Evolutionary conservation across 2,888 invertebrate species (phyloP).

Genomic region (Rhimphoctona megacephalus): DNA sequence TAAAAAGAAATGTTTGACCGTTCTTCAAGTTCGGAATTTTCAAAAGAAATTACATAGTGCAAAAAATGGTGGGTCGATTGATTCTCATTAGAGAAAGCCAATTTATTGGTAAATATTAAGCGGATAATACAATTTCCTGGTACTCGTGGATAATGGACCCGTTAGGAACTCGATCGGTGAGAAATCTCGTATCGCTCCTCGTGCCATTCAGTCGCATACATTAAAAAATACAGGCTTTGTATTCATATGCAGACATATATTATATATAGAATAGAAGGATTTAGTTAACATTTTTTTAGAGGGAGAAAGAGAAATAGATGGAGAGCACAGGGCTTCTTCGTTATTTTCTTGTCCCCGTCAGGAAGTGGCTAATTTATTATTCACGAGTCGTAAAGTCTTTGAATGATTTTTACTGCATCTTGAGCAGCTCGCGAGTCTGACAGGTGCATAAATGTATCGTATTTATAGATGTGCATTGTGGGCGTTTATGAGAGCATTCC

Average conservation of each 20-base stretch:
- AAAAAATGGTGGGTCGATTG: not conserved
- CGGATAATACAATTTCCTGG: slow-evolving; percentile 35
- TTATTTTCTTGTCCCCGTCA: slow-evolving; percentile 68
- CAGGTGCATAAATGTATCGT: slow-evolving; percentile 68
- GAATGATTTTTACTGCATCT: slow-evolving; percentile 71
- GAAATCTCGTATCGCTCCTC: slow-evolving; percentile 40
- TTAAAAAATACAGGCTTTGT: not conserved
- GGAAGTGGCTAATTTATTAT: slow-evolving; percentile 70
- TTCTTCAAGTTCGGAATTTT: not conserved
- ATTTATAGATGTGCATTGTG: slow-evolving; percentile 47
- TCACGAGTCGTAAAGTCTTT: slow-evolving; percentile 70
- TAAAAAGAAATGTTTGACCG: not conserved
- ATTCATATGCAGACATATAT: slow-evolving; percentile 7
- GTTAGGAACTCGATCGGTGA: slow-evolving; percentile 22
- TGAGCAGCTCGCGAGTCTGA: slow-evolving; percentile 51
- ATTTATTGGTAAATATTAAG: slow-evolving; percentile 37
- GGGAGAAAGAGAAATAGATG: slow-evolving; percentile 11
- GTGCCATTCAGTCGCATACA: not conserved
- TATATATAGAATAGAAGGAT: slow-evolving; percentile 17
- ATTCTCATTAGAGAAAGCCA: not conserved
- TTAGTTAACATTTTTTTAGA: slow-evolving; percentile 38
- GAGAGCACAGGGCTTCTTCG: slow-evolving; percentile 44
- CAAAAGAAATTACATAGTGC: not conserved
- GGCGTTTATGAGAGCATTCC: slow-evolving; percentile 30
- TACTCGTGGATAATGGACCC: slow-evolving; percentile 13